A percentile compares a stretch with the other conserved stretches of the same genome.
Evolutionary conservation across 53 echinoderm and acorn worm genomes (phyloP).

Genomic region (Henricia sp.): DNA sequence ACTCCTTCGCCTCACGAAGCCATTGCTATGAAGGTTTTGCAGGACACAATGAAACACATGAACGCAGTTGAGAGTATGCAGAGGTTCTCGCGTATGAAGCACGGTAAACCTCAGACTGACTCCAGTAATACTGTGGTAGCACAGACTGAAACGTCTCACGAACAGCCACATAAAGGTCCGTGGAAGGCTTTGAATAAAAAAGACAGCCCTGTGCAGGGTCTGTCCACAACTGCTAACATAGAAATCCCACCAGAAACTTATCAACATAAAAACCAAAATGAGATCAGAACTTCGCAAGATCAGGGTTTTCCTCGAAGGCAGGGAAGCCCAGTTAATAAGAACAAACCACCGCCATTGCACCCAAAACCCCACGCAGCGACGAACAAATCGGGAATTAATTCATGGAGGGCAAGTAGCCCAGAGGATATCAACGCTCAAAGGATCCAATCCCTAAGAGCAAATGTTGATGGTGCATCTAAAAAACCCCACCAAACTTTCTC

Average conservation of each 20-base stretch:
- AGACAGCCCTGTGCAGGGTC: slow-evolving; percentile 17
- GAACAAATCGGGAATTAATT: background rate
- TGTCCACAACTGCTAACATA: background rate
- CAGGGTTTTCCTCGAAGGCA: slow-evolving; percentile 13
- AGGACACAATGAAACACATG: slow-evolving; percentile 95
- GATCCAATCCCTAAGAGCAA: slow-evolving; percentile 28
- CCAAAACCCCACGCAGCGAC: background rate
- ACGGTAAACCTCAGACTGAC: slow-evolving; percentile 47
- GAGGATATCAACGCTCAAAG: slow-evolving; percentile 43
- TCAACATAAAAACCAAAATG: background rate
- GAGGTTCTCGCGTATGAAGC: slow-evolving; percentile 56
- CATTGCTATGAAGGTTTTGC: slow-evolving; percentile 90
- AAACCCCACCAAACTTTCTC: too few relatives aligned
- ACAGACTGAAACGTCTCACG: slow-evolving; percentile 38
- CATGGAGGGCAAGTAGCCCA: background rate
- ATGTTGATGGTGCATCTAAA: slow-evolving; percentile 7
- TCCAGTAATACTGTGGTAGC: slow-evolving; percentile 29
- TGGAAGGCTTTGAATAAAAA: slow-evolving; percentile 42
- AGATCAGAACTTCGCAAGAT: background rate
- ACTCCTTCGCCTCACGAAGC: slow-evolving; percentile 80
- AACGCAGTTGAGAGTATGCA: slow-evolving; percentile 97
- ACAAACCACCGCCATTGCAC: slow-evolving; percentile 22
- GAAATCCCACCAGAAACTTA: background rate
- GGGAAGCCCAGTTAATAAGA: background rate
- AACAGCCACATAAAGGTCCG: slow-evolving; percentile 17